These are phyloP conservation scores for Clusia tigrina DNA, from an alignment of 2,888 invertebrate species.

Conservation along the genomic window DNA sequence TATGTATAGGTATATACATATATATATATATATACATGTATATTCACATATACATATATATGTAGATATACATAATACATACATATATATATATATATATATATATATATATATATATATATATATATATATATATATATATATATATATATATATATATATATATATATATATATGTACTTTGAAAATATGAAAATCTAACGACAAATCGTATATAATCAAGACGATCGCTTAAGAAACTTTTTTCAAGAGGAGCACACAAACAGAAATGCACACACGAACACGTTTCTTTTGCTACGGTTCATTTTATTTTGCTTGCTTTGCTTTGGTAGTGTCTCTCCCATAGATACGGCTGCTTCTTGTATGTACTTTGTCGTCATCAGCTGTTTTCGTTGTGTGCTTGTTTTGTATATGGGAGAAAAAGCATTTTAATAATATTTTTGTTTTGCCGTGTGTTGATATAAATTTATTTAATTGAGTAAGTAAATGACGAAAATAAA, in stretches of 20 bases:
- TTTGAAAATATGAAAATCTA: neutral
- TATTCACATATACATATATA: constrained; percentile 5
- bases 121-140: neutral
- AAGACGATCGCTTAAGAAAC: neutral
- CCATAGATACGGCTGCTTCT: neutral
- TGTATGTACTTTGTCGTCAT: neutral
- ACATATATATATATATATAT: constrained; percentile 5
- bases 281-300: neutral
- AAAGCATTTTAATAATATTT: no score
- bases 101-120: neutral
- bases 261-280: neutral
- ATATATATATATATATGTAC: constrained; percentile 16
- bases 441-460: no score
- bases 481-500: constrained; percentile 21
- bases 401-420: no score
- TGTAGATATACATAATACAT: neutral
- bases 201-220: neutral
- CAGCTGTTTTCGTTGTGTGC: constrained; percentile 1
- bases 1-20: neutral
- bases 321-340: neutral
- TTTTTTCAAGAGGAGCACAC: neutral
- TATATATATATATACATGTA: constrained; percentile 3
- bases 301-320: neutral
- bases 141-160: constrained; percentile 1
- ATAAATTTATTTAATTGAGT: constrained; percentile 26